Evolutionary conservation across 2,888 invertebrate genomes (phyloP), one percentile per base, ranked within the genome.

Genomic region (Peribatodes rhomboidaria): DNA sequence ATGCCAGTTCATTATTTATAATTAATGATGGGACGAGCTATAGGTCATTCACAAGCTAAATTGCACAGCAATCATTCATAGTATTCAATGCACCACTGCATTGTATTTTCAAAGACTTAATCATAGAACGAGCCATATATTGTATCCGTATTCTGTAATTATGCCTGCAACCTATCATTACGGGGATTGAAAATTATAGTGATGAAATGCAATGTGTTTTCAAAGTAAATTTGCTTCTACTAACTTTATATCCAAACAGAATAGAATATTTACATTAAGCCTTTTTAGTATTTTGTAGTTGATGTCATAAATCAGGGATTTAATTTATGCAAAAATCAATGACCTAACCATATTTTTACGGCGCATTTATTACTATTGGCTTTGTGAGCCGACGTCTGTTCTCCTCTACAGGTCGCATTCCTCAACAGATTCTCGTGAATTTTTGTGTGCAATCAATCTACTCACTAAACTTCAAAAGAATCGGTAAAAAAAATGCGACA

Each of bases 1-100:
- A 41, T 22, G 33, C 22, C 22, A 6, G 47, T 59, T 59, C 66
- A 71, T 70, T 68, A 73, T 71, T 73, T 69, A 59, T 74, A 66
- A 77, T 73, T 73, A 69, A 76, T 77, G 68, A 74, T 66, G 44
- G 62, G 59, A 72, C 70, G 65, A 72, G 71, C 61, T 65, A 50
- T 66, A 50, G 67, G 59, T 58, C 70, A 69, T 62, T 74, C 65
- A 60, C 69, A 54, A 68, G 65, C 71, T 66, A 68, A 74, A 75
- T 75, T 61, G 72, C 65, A 61, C 31, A 47, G 54, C 42, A 68
- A 70, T 72, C 31, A 75, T 70, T 72, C 68, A 70, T 67, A 61
- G 54, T 60, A 60, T 67, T 66, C 71, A 67, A 37, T 66, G 49
- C 68, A 47, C 55, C 57, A 50, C 54, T 65, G 56, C 70, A 71